These are phyloP conservation scores for Protomyctophum bolini DNA, from an alignment of 2,113 vertebrate species.

Conservation along the genomic window DNA sequence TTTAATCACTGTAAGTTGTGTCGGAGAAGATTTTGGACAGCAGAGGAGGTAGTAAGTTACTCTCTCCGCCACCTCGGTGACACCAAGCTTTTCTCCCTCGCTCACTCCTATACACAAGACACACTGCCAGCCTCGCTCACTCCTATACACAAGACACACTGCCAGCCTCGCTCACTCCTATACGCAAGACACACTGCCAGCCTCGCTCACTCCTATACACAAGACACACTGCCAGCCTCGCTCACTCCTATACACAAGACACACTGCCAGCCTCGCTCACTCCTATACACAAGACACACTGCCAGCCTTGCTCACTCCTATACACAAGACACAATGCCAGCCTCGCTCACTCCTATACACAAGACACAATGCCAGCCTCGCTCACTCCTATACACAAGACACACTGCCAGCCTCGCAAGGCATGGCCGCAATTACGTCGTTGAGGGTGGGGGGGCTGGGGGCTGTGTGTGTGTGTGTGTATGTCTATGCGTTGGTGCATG, in stretches of 20 bases:
- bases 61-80: constrained; percentile 52
- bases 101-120: constrained; percentile 28
- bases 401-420: constrained; percentile 35
- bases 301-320: constrained; percentile 36
- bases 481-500: too few relatives aligned
- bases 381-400: constrained; percentile 25
- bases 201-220: constrained; percentile 3
- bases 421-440: constrained; percentile 63
- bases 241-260: constrained; percentile 19
- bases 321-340: too few relatives aligned
- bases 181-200: constrained; percentile 39
- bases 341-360: constrained; percentile 37
- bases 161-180: constrained; percentile 33
- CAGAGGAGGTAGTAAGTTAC: constrained; percentile 46
- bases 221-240: constrained; percentile 38
- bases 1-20: constrained; percentile 67
- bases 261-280: constrained; percentile 45
- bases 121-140: constrained; percentile 53
- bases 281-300: too few relatives aligned
- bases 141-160: constrained; percentile 29
- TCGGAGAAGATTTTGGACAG: constrained; percentile 49
- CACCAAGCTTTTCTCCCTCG: constrained; percentile 37
- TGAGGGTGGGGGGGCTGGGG: constrained; percentile 41
- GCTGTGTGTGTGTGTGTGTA: too few relatives aligned
- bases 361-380: too few relatives aligned